phyloP scores from a whole-genome alignment of 2,888 invertebrate genomes.

The Auanema sp. region DNA sequence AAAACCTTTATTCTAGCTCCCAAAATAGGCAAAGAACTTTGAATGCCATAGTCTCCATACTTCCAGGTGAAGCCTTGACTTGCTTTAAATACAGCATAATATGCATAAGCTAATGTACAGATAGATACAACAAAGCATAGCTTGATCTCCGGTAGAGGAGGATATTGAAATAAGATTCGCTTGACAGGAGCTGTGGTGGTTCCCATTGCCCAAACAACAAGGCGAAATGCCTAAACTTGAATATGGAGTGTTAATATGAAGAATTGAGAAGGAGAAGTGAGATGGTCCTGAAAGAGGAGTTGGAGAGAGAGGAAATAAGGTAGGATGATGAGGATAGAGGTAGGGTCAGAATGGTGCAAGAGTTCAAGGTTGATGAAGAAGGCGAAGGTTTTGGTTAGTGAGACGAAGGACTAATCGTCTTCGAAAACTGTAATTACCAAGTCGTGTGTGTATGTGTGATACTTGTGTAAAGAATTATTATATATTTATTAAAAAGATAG shows the following conservation, averaged over 20 bases:
- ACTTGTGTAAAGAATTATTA: no score
- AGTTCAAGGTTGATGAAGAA: no score
- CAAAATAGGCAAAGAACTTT: slow-evolving; percentile 31
- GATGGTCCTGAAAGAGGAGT: neutral
- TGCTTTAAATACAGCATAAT: slow-evolving; percentile 39
- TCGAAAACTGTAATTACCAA: neutral
- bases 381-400: no score
- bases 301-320: slow-evolving; percentile 7
- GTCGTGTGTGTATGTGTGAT: neutral
- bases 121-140: slow-evolving; percentile 50
- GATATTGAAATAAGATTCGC: slow-evolving; percentile 53
- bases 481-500: no score
- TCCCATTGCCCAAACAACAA: neutral
- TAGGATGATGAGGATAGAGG: neutral
- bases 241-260: neutral
- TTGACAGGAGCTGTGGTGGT: slow-evolving; percentile 12
- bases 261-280: neutral
- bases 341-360: neutral
- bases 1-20: slow-evolving; percentile 53
- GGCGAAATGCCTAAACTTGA: neutral
- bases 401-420: no score
- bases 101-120: slow-evolving; percentile 47
- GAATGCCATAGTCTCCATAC: slow-evolving; percentile 36
- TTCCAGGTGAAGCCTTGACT: slow-evolving; percentile 33
- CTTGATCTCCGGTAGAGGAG: slow-evolving; percentile 55